Base-by-base conservation (phyloP, 2,888 invertebrate species). In the Eudemis profundana region DNA sequence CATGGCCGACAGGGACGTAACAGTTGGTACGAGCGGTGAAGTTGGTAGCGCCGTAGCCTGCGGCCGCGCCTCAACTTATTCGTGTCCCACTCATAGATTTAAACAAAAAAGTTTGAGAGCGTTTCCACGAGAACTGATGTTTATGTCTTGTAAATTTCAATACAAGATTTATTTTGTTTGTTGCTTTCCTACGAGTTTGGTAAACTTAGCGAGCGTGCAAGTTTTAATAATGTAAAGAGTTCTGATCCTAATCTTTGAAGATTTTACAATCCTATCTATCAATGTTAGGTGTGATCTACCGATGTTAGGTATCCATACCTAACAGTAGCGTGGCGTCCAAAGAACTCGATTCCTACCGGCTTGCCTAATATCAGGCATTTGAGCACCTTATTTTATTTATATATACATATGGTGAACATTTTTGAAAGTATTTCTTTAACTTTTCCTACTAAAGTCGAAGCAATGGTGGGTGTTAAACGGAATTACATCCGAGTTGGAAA, bases 41-140 rank as follows among this genome's bases (percentile, higher is more conserved):
- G 74, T 79, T 79, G 75, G 68, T 68, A 72, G 68, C 71, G 57
- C 68, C 54, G 69, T 63, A 64, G 81, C 74, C 74, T 71, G 73
- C 73, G 72, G 78, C 78, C 72, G 61, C 53, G 59, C 68, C 33
- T 36, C 77, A 83, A 84, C 80, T 86, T 84, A 79, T 82, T 79
- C 77, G 70, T 76, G 72, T 69, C 72, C 74, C 74, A 70, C 71
- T 78, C 76, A 75, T 75, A 75, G 74, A 72, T 79, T 83, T 74
- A 68, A 69, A 68, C 66, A 63, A 66, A 69, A 69, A 68, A 61
- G 57, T 69, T 68, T 66, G 46, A 40, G 54, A 63, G 59, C 62
- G 50, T 64, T 59, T 54, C 53, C 61, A 61, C 67, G 56, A 49
- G 46, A 53, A 79, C 75, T 78, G 75, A 77, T 77, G 79, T 80